Base-by-base conservation (phyloP, 1,140 invertebrate species). In the Drosophila bocki region DNA sequence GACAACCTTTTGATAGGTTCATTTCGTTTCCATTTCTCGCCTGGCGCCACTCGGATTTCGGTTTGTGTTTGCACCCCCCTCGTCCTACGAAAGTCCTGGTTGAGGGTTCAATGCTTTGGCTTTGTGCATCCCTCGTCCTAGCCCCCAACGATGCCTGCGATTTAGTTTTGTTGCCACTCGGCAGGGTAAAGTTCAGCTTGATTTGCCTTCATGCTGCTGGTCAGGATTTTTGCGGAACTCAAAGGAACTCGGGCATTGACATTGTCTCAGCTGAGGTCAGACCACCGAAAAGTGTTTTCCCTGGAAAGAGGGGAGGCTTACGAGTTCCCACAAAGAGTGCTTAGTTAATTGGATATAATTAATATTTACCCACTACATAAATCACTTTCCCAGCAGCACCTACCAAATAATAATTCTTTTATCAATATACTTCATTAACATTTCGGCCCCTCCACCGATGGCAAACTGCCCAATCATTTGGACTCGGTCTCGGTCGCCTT, bases 1-100 rank as follows among this genome's bases (percentile, higher is more conserved):
- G 83, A 87, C 83, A 87, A 87, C 77, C 80, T 83, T 77, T 84
- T 87, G 83, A 87, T 80, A 88, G 83, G 84, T 88, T 88, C 84
- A 87, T 88, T 88, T 86, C 80, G 67, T 61, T 67, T 82, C 64
- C 56, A 74, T 80, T 70, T 70, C 75, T 74, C 53, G 67, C 33
- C 26, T 59, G 57, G 62, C 60, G 61, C 60, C 60, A 57, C 58
- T 59, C 15, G 42, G 59, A 65, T 65, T 78, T 67, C 60, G 35
- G 44, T 35, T 61, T 69, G 56, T 60, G 32, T 59, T 59, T 41
- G 26, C 53, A 35, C 37, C 22, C 45, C 37, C 69, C 54, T 68
- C 50, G 41, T 47, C 39, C 45, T 15, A 35, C 19, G 35, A n/a
- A 19, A 50, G 2, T n/a, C 3, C 15, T 8, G 39, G 2, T 32